Evolutionary conservation across 2,113 vertebrate genomes (phyloP).

Genomic region (Ochotona curzoniae): DNA sequence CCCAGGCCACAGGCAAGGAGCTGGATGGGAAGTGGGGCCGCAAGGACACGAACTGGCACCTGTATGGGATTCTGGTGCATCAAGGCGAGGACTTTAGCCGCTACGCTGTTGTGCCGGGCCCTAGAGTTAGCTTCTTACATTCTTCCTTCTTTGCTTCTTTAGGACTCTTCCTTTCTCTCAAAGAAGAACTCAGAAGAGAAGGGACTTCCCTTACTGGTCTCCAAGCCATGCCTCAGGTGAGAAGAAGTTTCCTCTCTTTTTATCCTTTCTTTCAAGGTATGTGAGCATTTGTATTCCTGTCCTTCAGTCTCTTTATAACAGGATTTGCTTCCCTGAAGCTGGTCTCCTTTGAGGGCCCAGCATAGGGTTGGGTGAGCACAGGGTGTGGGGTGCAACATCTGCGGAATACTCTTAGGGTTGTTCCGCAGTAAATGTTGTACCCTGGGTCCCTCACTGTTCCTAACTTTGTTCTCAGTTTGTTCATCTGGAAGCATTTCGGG

Average conservation of each 20-base stretch:
- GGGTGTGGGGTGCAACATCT: background rate
- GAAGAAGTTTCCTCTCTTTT: conserved; percentile 51
- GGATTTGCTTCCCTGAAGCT: conserved; percentile 14
- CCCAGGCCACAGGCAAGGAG: too few relatives aligned
- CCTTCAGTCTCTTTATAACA: conserved; percentile 33
- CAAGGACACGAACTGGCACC: too few relatives aligned
- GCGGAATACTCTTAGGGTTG: background rate
- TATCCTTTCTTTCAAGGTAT: conserved; percentile 14
- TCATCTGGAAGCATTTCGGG: conserved; percentile 4
- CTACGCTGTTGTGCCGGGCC: too few relatives aligned
- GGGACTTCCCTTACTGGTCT: conserved; percentile 17
- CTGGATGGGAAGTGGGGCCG: too few relatives aligned
- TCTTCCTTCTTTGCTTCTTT: conserved; percentile 16
- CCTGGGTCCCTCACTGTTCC: background rate
- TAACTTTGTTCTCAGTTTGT: background rate
- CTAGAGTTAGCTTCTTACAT: background rate
- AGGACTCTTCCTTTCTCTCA: conserved; percentile 61
- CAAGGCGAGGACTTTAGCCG: too few relatives aligned
- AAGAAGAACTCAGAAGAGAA: conserved; percentile 59
- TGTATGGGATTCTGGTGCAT: too few relatives aligned
- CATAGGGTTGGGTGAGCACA: background rate
- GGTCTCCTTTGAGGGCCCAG: background rate
- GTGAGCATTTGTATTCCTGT: background rate
- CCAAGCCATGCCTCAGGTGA: conserved; percentile 76
- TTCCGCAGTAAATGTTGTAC: background rate